These are phyloP conservation scores for Indri indri DNA, from an alignment of 2,113 vertebrate genomes.

Conservation along the genomic window DNA sequence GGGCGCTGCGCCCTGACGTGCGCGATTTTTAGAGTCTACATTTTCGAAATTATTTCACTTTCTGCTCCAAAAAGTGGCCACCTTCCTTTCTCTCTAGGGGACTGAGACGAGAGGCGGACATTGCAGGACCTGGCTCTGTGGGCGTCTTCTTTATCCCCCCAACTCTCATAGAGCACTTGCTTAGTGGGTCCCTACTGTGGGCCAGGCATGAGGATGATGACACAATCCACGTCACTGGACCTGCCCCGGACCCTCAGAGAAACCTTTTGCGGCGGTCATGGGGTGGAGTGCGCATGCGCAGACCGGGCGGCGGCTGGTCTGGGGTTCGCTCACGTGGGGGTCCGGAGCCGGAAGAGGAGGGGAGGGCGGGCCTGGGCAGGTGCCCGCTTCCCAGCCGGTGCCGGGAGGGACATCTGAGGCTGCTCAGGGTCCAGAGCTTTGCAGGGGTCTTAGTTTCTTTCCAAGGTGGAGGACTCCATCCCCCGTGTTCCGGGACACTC, in stretches of 20 bases:
- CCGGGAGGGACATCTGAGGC: not conserved
- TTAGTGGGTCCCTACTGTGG: not conserved
- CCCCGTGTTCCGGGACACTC: not conserved
- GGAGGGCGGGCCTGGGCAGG: not conserved
- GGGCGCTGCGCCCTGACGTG: fast-evolving
- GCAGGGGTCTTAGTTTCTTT: not conserved
- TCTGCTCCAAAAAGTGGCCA: not conserved
- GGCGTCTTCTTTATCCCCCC: not conserved
- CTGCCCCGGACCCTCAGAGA: not conserved
- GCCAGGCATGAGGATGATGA: not conserved
- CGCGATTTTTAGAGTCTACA: too few relatives aligned
- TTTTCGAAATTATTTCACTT: not conserved
- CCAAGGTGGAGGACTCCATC: fast-evolving
- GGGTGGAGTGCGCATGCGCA: fast-evolving
- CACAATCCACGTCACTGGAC: not conserved
- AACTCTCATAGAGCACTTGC: not conserved
- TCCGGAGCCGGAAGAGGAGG: not conserved
- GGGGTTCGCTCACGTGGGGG: fast-evolving
- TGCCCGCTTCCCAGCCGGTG: fast-evolving
- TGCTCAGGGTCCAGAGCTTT: not conserved
- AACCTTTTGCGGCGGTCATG: fast-evolving
- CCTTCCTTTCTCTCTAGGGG: not conserved
- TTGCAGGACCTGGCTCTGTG: not conserved
- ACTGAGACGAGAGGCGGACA: not conserved
- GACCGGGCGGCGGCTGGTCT: fast-evolving